A percentile compares a stretch with the other conserved stretches of the same genome.
Evolutionary conservation across 30 jellyfish, hydroid and myxozoan genomes (phyloP).

Genomic region (Aurelia aurita complex sp. Pacific): DNA sequence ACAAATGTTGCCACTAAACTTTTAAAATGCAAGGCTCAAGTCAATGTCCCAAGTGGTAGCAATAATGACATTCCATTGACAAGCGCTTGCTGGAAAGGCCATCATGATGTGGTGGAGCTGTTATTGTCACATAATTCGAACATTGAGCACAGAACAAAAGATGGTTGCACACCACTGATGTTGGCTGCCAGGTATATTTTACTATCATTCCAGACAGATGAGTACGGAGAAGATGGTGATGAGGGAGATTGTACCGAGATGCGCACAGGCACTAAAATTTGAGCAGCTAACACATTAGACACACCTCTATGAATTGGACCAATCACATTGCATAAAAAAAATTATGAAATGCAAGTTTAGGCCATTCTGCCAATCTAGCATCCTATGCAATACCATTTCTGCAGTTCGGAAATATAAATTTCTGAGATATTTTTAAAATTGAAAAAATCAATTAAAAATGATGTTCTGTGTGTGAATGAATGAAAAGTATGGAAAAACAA

Average conservation of each 20-base stretch:
- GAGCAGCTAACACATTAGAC: constrained; percentile 40
- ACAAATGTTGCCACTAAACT: constrained; percentile 88
- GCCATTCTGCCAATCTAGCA: too few relatives aligned
- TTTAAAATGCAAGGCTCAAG: constrained; percentile 86
- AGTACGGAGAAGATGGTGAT: constrained; percentile 70
- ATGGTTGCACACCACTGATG: constrained; percentile 99
- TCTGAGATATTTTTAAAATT: too few relatives aligned
- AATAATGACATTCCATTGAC: constrained; percentile 97
- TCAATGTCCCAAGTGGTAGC: constrained; percentile 97
- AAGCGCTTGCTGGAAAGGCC: constrained; percentile 99
- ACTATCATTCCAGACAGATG: constrained; percentile 90
- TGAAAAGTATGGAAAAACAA: too few relatives aligned
- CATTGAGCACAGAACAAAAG: constrained; percentile 97
- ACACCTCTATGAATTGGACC: neutral
- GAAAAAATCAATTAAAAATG: too few relatives aligned
- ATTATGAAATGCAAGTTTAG: neutral
- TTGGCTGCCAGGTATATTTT: constrained; percentile 97
- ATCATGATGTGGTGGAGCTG: constrained; percentile 85
- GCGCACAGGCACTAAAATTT: constrained; percentile 63
- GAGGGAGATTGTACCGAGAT: constrained; percentile 5
- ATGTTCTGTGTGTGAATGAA: too few relatives aligned
- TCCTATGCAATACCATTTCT: too few relatives aligned
- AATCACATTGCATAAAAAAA: neutral
- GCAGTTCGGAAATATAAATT: too few relatives aligned
- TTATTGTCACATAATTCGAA: constrained; percentile 84